phyloP scores from a whole-genome alignment of 2,888 invertebrate genomes.

The Mantis religiosa region DNA sequence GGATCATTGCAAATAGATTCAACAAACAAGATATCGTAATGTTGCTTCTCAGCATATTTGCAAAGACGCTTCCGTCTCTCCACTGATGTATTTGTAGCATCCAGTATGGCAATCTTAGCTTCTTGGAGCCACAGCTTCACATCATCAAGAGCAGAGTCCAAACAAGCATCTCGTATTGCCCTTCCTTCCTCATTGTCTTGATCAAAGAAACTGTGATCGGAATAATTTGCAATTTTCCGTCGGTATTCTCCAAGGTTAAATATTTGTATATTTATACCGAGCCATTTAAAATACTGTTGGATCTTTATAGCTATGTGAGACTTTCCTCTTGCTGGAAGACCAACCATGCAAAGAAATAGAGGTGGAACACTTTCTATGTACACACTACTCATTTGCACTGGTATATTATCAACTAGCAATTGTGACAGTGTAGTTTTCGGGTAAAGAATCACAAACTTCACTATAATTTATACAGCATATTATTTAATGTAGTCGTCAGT shows the following conservation, averaged over 20 bases:
- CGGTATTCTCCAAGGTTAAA: constrained; percentile 99
- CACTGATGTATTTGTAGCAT: constrained; percentile 95
- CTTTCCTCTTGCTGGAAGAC: constrained; percentile 96
- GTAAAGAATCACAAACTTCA: no score
- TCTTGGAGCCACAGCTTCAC: constrained; percentile 74
- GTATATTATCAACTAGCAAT: no score
- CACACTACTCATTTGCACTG: no score
- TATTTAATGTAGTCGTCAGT: no score
- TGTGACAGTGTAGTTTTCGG: no score
- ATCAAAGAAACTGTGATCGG: not conserved
- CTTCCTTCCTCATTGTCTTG: not conserved
- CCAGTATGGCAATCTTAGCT: constrained; percentile 96
- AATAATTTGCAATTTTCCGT: constrained; percentile 58
- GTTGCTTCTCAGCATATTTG: constrained; percentile 83
- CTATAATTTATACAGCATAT: no score
- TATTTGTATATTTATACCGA: constrained; percentile 94
- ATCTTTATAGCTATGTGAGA: constrained; percentile 98
- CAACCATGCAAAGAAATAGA: constrained; percentile 98
- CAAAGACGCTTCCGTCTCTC: constrained; percentile 84
- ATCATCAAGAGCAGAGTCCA: not conserved
- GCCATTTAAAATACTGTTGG: constrained; percentile 98
- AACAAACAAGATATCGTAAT: constrained; percentile 94
- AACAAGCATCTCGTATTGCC: not conserved
- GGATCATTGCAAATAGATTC: constrained; percentile 98
- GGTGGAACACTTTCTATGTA: constrained; percentile 45